A percentile compares a stretch with the other conserved stretches of the same genome.
These are phyloP conservation scores for Halictus quadricinctus DNA, from an alignment of 2,888 invertebrate species.

Conservation along the genomic window DNA sequence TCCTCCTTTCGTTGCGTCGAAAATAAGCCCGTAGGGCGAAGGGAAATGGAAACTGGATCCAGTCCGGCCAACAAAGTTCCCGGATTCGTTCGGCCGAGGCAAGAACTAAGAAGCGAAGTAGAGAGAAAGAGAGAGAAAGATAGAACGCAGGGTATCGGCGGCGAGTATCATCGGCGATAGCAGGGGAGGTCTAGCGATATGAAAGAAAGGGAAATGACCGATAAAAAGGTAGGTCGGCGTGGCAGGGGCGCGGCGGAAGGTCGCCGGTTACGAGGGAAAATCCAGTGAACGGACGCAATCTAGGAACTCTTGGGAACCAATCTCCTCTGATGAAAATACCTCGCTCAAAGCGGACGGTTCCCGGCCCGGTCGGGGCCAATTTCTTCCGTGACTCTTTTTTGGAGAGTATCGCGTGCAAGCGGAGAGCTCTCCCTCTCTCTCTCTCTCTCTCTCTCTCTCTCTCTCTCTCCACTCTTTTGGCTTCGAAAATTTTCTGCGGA, in stretches of 20 bases:
- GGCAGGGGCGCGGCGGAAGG: slow-evolving; percentile 45
- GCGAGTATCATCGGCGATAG: slow-evolving; percentile 40
- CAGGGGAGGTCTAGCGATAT: slow-evolving; percentile 21
- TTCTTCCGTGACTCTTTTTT: slow-evolving; percentile 65
- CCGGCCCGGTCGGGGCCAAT: slow-evolving; percentile 63
- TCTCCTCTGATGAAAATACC: slow-evolving; percentile 78
- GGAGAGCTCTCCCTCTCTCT: background rate
- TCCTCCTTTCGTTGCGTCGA: background rate
- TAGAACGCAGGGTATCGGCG: slow-evolving; percentile 29
- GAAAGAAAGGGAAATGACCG: slow-evolving; percentile 64
- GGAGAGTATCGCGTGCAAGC: slow-evolving; percentile 64
- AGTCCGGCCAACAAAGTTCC: slow-evolving; percentile 18
- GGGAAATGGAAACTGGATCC: slow-evolving; percentile 24
- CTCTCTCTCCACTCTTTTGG: background rate
- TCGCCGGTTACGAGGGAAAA: slow-evolving; percentile 62
- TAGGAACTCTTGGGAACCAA: slow-evolving; percentile 75
- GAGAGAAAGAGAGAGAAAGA: background rate
- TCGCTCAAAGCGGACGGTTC: slow-evolving; percentile 63
- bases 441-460: background rate
- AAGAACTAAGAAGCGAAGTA: background rate
- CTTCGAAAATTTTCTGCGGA: slow-evolving; percentile 12
- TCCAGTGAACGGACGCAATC: slow-evolving; percentile 70
- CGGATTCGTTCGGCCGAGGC: background rate
- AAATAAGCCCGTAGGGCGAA: slow-evolving; percentile 14
- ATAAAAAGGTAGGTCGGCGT: slow-evolving; percentile 51